Percentiles rank a stretch among this genome's conserved stretches.
These are phyloP conservation scores for Escarpia spicata DNA, from an alignment of 2,888 invertebrate species.

Conservation along the genomic window DNA sequence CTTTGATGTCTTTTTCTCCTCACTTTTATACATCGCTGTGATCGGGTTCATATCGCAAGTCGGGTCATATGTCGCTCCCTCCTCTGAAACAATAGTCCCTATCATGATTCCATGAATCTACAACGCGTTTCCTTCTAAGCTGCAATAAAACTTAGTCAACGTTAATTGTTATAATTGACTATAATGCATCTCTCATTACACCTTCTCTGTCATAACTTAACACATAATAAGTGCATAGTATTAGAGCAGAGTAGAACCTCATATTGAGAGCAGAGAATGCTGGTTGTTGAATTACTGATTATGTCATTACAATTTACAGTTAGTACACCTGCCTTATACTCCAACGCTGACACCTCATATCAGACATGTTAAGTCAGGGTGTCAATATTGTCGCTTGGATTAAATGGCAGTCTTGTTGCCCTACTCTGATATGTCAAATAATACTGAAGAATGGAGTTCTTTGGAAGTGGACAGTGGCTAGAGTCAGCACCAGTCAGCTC, in stretches of 20 bases:
- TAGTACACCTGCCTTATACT: background rate
- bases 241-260: background rate
- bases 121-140: background rate
- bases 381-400: background rate
- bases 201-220: background rate
- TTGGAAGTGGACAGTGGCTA: background rate
- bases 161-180: background rate
- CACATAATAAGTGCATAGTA: background rate
- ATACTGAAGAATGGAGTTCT: background rate
- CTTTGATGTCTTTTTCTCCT: background rate
- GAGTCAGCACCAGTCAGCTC: background rate
- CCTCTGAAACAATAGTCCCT: background rate
- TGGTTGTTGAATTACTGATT: background rate
- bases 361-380: background rate
- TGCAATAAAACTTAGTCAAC: background rate
- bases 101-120: background rate
- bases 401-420: background rate
- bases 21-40: background rate
- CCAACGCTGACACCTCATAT: background rate
- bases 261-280: background rate
- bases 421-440: background rate
- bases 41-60: background rate
- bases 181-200: background rate
- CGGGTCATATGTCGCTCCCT: background rate
- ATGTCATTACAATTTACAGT: background rate